Evolutionary conservation across 2,888 invertebrate species (phyloP), one percentile per base, ranked within the genome.

Genomic region (Drosophila stalkeri): DNA sequence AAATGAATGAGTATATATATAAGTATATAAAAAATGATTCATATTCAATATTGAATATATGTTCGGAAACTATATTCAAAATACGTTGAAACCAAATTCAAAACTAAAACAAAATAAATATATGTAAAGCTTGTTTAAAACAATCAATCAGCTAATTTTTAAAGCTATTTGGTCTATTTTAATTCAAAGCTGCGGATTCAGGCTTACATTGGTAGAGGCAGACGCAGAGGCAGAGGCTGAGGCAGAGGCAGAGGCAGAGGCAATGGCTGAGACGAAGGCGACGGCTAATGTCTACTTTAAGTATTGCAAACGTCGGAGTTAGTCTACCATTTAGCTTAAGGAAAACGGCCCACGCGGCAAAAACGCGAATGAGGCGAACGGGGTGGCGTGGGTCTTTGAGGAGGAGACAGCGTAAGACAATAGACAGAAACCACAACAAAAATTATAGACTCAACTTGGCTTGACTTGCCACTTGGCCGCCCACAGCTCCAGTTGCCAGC

Each of bases 391-490:
- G n/a, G 49, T 3, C 49, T 27, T 47, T 27, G 16, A 59, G 70
- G 56, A 54, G 60, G 63, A 57, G 61, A 57, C 56, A 51, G 69
- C 75, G 72, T 77, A 72, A 89, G 85, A 86, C 85, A 86, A 86
- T 86, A 89, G 85, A 89, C 85, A 89, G 85, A 82, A 89, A 86
- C 85, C 85, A 90, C 86, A 86, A 89, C 90, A 85, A 76, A 90
- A 86, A 86, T 86, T 86, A 86, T 86, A 86, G 89, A 86, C 83
- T 82, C 81, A 81, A 83, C 81, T 83, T 81, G 82, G 81, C 67
- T 72, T 78, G 82, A 73, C 82, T 79, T 76, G 70, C 75, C 78
- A 69, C 66, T 76, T 78, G 77, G 78, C 68, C 69, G 76, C 77
- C 77, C 80, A 78, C 80, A 78, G 64, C 67, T 72, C 61, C 72